Evolutionary conservation across 2,888 invertebrate genomes (phyloP), one percentile per base, ranked within the genome.

Genomic region (Embidobia sp.): DNA sequence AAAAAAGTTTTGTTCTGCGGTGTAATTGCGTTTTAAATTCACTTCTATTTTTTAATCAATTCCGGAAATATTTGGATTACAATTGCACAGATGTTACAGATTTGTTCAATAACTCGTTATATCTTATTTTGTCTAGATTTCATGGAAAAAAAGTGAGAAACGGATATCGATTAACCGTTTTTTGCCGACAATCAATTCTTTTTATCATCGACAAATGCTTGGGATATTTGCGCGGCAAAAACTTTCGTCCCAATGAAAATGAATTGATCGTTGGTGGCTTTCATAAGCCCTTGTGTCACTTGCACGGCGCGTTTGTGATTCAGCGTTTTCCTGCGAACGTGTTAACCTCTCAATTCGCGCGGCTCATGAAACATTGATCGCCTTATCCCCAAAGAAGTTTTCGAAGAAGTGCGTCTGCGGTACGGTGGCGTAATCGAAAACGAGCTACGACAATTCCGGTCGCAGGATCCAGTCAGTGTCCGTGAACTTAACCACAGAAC

Each of bases 291-390:
- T 69, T 67, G 59, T 49, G 64, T 73, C 55, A 64, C 55, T 73
- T 48, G 55, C 57, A 61, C 57, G 44, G 44, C 22, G 27, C 59
- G 63, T 64, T 57, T 59, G 51, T 66, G 74, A 74, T 66, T 66
- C 66, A 74, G 51, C 44, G 51, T 29, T 40, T 66, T 64, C 59
- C 57, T 49, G 59, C 44, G 59, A 59, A 46, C 42, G 74, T 74
- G 63, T 53, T 61, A 72, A 70, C 37, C 61, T 67, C 66, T 75
- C 72, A 46, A 75, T 75, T 77, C 57, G 74, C 67, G 51, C 66
- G 79, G 63, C 84, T 85, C 85, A 85, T 85, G 85, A 85, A 85
- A 85, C 81, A 85, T 85, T 85, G 82, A 85, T 85, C 81, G 80
- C 22, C 29, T 64, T 33, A 69, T 59, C 59, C 51, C 35, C 46